Percentiles rank a stretch among this genome's conserved stretches.
phyloP scores from a whole-genome alignment of 1,140 invertebrate species.

The Panulirus ornatus region DNA sequence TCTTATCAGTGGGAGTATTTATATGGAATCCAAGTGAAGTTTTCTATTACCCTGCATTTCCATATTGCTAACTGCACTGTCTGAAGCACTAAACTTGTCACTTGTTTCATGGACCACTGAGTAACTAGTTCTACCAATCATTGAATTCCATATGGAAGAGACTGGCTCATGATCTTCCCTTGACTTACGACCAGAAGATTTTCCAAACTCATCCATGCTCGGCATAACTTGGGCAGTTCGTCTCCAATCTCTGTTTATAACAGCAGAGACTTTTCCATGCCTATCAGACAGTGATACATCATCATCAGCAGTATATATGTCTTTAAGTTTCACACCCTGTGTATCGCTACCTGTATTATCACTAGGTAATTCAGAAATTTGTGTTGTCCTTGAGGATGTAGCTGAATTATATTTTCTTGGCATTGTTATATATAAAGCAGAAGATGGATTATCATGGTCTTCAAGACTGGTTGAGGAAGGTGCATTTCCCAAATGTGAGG shows the following conservation, averaged over 20 bases:
- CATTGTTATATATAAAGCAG: conserved; percentile 19
- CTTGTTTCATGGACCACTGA: conserved; percentile 43
- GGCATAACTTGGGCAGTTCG: conserved; percentile 71
- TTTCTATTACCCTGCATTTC: conserved; percentile 69
- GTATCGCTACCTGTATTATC: neutral
- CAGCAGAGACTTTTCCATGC: conserved; percentile 32
- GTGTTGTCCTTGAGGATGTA: neutral
- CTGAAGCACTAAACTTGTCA: conserved; percentile 34
- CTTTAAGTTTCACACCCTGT: neutral
- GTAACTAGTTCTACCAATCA: conserved; percentile 29
- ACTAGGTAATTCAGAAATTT: conserved; percentile 1
- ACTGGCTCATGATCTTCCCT: conserved; percentile 3
- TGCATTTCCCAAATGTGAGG: conserved; percentile 24
- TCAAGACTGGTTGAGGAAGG: neutral
- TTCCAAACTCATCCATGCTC: conserved; percentile 63
- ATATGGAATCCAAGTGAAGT: conserved; percentile 39
- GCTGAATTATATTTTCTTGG: neutral
- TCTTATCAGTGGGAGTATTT: conserved; percentile 40
- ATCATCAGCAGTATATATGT: neutral
- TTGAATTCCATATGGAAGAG: conserved; percentile 14
- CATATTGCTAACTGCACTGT: conserved; percentile 64
- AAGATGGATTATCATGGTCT: conserved; percentile 6
- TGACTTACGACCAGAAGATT: conserved; percentile 3
- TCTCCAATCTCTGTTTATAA: conserved; percentile 64
- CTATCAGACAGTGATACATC: neutral